Conservation (phyloP, 2,888 invertebrate species). For the Temnothorax unifasciatus region DNA sequence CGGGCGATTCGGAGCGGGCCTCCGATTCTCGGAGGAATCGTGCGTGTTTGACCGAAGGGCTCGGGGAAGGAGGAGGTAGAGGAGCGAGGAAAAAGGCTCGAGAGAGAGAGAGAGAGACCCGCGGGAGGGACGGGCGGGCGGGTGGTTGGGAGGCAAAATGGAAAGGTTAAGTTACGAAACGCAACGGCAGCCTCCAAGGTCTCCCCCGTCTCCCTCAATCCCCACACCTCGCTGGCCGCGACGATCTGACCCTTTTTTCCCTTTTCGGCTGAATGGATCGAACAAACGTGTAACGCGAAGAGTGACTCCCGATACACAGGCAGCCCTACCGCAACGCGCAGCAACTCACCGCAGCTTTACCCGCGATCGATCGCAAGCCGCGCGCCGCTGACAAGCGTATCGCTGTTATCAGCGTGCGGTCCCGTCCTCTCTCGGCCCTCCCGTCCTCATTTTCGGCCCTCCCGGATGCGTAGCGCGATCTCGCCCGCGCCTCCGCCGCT, state of each 20-base stretch:
- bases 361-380: conserved; percentile 55
- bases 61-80: conserved; percentile 47
- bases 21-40: conserved; percentile 65
- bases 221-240: conserved; percentile 41
- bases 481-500: conserved; percentile 5
- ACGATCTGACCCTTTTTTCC: conserved; percentile 74
- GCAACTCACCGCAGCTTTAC: conserved; percentile 32
- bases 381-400: conserved; percentile 14
- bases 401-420: conserved; percentile 47
- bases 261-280: conserved; percentile 67
- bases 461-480: conserved; percentile 41
- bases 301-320: conserved; percentile 58
- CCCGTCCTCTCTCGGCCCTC: background rate
- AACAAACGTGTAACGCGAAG: conserved; percentile 68
- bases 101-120: background rate
- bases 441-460: background rate
- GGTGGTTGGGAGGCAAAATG: conserved; percentile 70
- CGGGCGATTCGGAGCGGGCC: conserved; percentile 63
- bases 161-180: conserved; percentile 84
- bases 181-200: conserved; percentile 75
- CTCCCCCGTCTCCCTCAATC: conserved; percentile 68
- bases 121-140: background rate
- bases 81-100: conserved; percentile 9
- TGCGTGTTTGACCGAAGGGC: conserved; percentile 68
- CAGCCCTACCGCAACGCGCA: conserved; percentile 77